Percentiles rank a stretch among this genome's conserved stretches.
phyloP scores from a whole-genome alignment of 2,888 invertebrate genomes.

The Drosophila recens region DNA sequence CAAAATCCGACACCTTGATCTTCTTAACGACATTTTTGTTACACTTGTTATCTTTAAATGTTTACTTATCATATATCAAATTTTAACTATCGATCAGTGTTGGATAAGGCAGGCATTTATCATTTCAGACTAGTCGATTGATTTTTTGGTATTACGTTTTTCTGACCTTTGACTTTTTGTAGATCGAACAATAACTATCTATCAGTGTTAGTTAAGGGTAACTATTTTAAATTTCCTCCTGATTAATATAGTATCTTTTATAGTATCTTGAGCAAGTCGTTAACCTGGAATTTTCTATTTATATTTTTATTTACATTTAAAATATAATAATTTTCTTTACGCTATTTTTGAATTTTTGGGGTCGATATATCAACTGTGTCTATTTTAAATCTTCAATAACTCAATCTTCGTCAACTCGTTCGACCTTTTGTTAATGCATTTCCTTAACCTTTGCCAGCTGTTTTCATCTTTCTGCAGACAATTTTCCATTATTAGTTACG shows the following conservation, averaged over 20 bases:
- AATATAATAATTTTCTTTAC: too few species aligned
- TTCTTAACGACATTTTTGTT: background rate
- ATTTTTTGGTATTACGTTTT: background rate
- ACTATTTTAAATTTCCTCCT: too few species aligned
- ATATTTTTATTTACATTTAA: too few species aligned
- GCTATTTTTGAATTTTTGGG: background rate
- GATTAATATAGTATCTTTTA: too few species aligned
- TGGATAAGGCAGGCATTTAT: background rate
- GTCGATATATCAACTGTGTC: background rate
- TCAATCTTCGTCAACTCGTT: background rate
- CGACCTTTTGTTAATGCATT: slow-evolving; percentile 35
- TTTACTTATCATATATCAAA: background rate
- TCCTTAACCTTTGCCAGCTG: slow-evolving; percentile 25
- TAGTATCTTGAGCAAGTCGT: too few species aligned
- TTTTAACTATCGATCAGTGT: background rate
- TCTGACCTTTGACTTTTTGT: background rate
- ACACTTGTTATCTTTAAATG: background rate
- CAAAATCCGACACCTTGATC: background rate
- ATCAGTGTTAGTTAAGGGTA: background rate
- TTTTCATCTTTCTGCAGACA: slow-evolving; percentile 25
- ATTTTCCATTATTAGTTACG: slow-evolving; percentile 24
- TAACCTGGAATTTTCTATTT: too few species aligned
- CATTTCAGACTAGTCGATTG: background rate
- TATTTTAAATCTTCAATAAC: background rate
- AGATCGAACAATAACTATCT: background rate